Base-by-base conservation (phyloP, 1,140 invertebrate species). In the Monochamus saltuarius region DNA sequence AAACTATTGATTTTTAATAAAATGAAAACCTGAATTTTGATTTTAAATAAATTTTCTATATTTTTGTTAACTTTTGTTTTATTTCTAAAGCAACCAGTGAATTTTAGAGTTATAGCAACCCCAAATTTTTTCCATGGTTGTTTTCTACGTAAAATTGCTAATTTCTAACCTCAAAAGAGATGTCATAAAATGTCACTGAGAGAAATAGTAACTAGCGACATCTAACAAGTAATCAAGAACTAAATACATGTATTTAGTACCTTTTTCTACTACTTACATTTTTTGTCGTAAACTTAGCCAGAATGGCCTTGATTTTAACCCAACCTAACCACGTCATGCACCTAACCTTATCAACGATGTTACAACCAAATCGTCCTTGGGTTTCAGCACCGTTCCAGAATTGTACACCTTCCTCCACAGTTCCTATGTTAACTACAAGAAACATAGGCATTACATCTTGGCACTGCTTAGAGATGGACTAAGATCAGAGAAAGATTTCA, bases 361-460 rank as follows among this genome's bases (percentile, higher is more conserved):
- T 7, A 82, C 87, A 68, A 84, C 87, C 0, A 90, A 89, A 74
- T 81, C 85, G 35, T 77, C 80, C 8, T 73, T 90, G 4, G 84
- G 90, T 72, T 75, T 90, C 1, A 80, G 80, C 3, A 81, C 83
- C n/a, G 84, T 91, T n/a, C 89, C 90, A 4, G 90, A 91, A 75
- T 85, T 91, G 59, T 81, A 89, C 34, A 85, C 84, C 53, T 80
- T 91, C 10, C 85, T 90, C 60, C 85, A 90, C 61, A 88, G 85
- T 60, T 82, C 84, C 4, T 83, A 87, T 46, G 74, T 89, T 1
- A 82, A 89, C 56, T 78, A 81, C 43, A 73, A 72, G 11, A 76
- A 79, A 1, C 82, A 88, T 56, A 80, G 87, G 62, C 72, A 77
- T 34, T 92, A 89, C 85, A 85, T 91, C 17, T 73, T 91, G 2